Base-by-base conservation (phyloP, 2,797 vertebrate species). In the Micropoecilia bifurca region DNA sequence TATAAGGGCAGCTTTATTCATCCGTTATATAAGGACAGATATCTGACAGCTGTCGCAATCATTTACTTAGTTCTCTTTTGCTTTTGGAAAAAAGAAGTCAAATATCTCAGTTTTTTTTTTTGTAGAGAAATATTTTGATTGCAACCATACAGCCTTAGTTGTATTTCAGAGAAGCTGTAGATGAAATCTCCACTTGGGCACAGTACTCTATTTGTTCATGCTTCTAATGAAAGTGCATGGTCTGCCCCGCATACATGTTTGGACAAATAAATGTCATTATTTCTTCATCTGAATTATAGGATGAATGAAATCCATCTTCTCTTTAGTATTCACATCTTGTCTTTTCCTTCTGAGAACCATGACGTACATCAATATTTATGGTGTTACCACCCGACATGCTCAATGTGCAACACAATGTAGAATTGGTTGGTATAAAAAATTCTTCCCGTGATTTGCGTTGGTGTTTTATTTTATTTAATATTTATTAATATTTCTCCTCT, bases 1-100 rank as follows among this genome's bases (percentile, higher is more conserved):
- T 75, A 66, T 71, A 80, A 74, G 71, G 61, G 79, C 75, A 57
- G 59, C 68, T 73, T 83, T 61, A 59, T 71, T 39, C 48, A 39
- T 33, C 30, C 10, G 39, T 81, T 76, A 71, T 75, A 33, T 74
- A 83, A 75, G 75, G 55, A 36, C 55, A 53, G 55, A 80, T 69
- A 83, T 79, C 59, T 36, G 76, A 66, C 61, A 77, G 63, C 80
- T 81, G 83, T 80, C 50, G n/a, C 18, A 84, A 69, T 20, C 30
- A 53, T 59, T 68, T 55, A 39, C 78, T 73, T 45, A 71, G 39
- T 74, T 20, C 39, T 14, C n/a, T 71, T 57, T 80, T 81, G 68
- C 63, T 61, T 83, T 79, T 61, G n/a, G 50, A 36, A 81, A 75
- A 53, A 82, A 41, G 0, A 6, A 69, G 9, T 55, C 6, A 25